Base-by-base conservation (phyloP, 2,113 vertebrate genomes). In the Pseudolaguvia tuberculata region DNA sequence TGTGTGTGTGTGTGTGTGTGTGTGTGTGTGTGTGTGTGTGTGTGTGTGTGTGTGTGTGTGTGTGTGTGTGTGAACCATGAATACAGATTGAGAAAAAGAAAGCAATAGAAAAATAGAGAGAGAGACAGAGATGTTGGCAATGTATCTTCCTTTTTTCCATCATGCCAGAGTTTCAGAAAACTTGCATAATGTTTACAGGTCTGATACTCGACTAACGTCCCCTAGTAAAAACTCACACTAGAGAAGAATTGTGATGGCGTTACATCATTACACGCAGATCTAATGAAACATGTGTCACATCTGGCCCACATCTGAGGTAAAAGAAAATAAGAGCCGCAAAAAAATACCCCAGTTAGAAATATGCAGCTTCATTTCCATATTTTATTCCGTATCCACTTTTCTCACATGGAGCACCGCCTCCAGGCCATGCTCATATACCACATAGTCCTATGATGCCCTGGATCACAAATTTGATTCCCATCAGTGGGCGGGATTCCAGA, bases 201-300 rank as follows among this genome's bases (percentile, higher is more conserved):
- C 21, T 73, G 57, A 39, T 35, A 27, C n/a, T 73, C 57, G 15
- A 27, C 21, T 45, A 57, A 45, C 21, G n/a, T 25, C 31, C 31
- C 50, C 17, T 17, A 13, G 35, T 31, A 39, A 23, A 56, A 57
- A 75, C 52, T 57, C 52, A 57, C 14, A n/a, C 31, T 18, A 50
- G n/a, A 51, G 42, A 31, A 62, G 23, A 70, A 67, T 68, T 57
- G 39, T 63, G 63, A 27, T 45, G 70, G 58, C 63, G 23, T 63
- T 70, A 61, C 71, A 70, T 77, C 65, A 70, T 42, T 62, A 51
- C 42, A 42, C 53, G 57, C 27, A 42, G 70, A 45, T 48, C 45
- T 80, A 80, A 80, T 62, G 50, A 80, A 77, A 80, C 63, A 51
- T 77, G 58, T 77, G 75, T 73, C 79, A 56, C 66, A 80, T 74